Conservation (phyloP, 2,888 invertebrate genomes). For the Platycheirus rosarum region DNA sequence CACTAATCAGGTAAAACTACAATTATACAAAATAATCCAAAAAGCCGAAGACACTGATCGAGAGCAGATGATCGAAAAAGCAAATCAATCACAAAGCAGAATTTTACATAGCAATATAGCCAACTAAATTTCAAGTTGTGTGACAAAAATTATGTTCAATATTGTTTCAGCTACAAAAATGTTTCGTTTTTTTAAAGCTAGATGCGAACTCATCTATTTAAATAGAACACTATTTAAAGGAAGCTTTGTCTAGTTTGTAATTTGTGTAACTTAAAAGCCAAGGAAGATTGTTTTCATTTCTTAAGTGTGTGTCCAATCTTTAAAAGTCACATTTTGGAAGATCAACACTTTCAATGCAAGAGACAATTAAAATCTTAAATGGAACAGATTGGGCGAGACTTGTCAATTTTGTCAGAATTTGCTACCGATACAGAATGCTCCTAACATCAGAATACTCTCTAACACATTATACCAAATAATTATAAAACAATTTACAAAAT, state of each 20-base stretch:
- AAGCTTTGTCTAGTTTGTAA: neutral
- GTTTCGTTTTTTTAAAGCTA: neutral
- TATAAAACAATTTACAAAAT: too few relatives aligned
- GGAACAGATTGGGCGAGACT: neutral
- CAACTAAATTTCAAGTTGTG: neutral
- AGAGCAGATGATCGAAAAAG: neutral
- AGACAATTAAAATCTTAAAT: neutral
- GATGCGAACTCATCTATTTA: neutral
- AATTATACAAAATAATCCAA: neutral
- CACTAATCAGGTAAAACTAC: neutral
- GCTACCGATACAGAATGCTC: too few relatives aligned
- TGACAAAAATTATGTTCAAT: neutral
- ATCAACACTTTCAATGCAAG: neutral
- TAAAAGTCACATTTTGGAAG: too few relatives aligned
- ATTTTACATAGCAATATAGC: neutral
- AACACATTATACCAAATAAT: too few relatives aligned
- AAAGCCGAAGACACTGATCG: neutral
- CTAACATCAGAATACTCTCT: too few relatives aligned
- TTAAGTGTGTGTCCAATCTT: neutral
- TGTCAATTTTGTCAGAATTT: too few relatives aligned
- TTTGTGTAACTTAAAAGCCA: neutral
- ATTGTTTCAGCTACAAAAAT: neutral
- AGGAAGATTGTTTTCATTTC: slow-evolving; percentile 5
- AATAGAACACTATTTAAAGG: neutral
- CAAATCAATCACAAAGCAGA: neutral